phyloP scores from a whole-genome alignment of 2,888 invertebrate genomes.

The Osmoderma eremita region DNA sequence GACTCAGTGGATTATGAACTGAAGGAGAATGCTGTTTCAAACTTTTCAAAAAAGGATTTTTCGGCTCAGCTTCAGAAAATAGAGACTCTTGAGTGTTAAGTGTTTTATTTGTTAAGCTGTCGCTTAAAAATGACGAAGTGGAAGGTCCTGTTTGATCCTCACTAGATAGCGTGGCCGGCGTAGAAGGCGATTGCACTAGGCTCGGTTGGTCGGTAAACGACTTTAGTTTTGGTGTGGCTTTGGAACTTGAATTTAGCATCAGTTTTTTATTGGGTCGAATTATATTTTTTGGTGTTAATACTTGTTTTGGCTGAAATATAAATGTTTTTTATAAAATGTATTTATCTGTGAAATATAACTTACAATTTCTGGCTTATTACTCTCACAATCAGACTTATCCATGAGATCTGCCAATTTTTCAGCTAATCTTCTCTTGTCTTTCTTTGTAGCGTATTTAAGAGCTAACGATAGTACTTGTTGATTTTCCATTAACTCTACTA shows the following conservation, averaged over 20 bases:
- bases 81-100: conserved; percentile 42
- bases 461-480: conserved; percentile 82
- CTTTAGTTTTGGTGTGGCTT: conserved; percentile 40
- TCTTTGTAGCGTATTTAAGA: conserved; percentile 86
- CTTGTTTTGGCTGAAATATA: conserved; percentile 41
- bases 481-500: conserved; percentile 83
- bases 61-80: conserved; percentile 49
- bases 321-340: conserved; percentile 3
- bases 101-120: conserved; percentile 37
- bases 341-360: conserved; percentile 16
- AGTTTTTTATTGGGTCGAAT: conserved; percentile 49
- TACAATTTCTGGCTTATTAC: conserved; percentile 19
- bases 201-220: not conserved
- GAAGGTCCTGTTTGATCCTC: not conserved
- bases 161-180: not conserved
- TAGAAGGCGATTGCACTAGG: conserved; percentile 23
- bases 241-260: conserved; percentile 44
- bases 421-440: conserved; percentile 80
- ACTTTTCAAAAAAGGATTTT: conserved; percentile 65
- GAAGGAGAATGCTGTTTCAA: conserved; percentile 51
- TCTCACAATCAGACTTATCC: conserved; percentile 49
- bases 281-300: conserved; percentile 44
- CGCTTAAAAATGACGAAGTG: conserved; percentile 19
- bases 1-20: conserved; percentile 56
- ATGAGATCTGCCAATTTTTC: conserved; percentile 72